Conservation (phyloP, 2,888 invertebrate genomes). For the Vesta saturnalis region DNA sequence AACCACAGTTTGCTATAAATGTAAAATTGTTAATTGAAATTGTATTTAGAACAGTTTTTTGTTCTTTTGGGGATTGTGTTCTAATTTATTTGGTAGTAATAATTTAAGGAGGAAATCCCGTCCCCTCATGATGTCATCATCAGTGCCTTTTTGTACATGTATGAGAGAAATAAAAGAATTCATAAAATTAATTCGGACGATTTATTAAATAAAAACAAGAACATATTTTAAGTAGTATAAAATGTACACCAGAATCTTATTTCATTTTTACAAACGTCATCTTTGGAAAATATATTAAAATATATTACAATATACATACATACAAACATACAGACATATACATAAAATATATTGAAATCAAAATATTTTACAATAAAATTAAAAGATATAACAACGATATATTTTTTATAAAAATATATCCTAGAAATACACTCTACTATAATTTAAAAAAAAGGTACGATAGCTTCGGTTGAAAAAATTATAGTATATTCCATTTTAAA, state of each 20-base stretch:
- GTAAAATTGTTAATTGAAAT: too few relatives aligned
- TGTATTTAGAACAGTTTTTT: too few relatives aligned
- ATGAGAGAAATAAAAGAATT: slow-evolving; percentile 33
- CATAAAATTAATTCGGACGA: slow-evolving; percentile 30
- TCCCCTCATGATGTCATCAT: too few relatives aligned
- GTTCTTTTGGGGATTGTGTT: too few relatives aligned
- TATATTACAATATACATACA: slow-evolving; percentile 60
- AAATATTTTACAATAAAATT: slow-evolving; percentile 58
- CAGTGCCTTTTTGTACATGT: neutral
- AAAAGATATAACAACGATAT: slow-evolving; percentile 60
- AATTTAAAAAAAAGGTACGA: slow-evolving; percentile 57
- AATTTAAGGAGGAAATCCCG: too few relatives aligned
- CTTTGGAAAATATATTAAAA: slow-evolving; percentile 61
- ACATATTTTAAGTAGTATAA: slow-evolving; percentile 60
- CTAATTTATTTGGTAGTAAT: too few relatives aligned
- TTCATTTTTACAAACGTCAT: slow-evolving; percentile 46
- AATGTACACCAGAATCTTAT: slow-evolving; percentile 57
- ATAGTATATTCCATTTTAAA: slow-evolving; percentile 54
- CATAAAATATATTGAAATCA: slow-evolving; percentile 51
- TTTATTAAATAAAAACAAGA: slow-evolving; percentile 62
- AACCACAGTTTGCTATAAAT: too few relatives aligned
- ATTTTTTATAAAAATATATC: slow-evolving; percentile 58
- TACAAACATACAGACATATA: slow-evolving; percentile 49
- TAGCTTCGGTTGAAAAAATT: slow-evolving; percentile 54
- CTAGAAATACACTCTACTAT: slow-evolving; percentile 49